Base-by-base conservation (phyloP, 2,797 vertebrate genomes). In the Bucorvus abyssinicus region DNA sequence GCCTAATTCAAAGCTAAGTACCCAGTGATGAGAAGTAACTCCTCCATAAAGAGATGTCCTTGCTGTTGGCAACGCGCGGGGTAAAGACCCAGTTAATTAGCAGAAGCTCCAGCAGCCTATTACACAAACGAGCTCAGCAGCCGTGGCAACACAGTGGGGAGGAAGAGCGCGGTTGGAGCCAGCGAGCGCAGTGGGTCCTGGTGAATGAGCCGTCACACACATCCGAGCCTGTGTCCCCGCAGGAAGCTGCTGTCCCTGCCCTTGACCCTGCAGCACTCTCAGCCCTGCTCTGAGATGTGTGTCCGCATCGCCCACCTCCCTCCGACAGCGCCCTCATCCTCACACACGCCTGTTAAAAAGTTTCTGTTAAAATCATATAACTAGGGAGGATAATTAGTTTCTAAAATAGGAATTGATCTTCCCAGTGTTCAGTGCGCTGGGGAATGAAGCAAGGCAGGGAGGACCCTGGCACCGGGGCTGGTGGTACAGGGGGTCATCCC, bases 271-370 rank as follows among this genome's bases (percentile, higher is more conserved):
- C 64, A 40, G 69, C 56, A 17, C 50, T 29, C 65, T 11, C 52
- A 71, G 60, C 26, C 69, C 36, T 24, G 64, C 49, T 22, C 60
- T 1, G 10, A 5, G 32, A 21, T 57, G 0, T 3, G 9, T 14
- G 26, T 4, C 74, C 14, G 0, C 52, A 23, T 2, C 30, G 13
- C 61, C 36, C 80, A 7, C 18, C 69, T 84, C 65, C n/a, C 60
- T 17, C 81, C 3, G 3, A 13, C 44, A 60, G 1, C 3, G 0
- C 15, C 19, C 56, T 36, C 76, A 34, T 9, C 53, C 32, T 73
- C 79, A 50, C 14, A 17, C 1, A 1, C 0, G 0, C 8, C 40
- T 2, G 0, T 45, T 16, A 17, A 73, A 42, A 68, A 2, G 6
- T 14, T 38, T 49, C 57, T 6, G 38, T 12, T 34, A 8, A 70